Base-by-base conservation (phyloP, 1,140 invertebrate species). In the Drosophila watanabei region DNA sequence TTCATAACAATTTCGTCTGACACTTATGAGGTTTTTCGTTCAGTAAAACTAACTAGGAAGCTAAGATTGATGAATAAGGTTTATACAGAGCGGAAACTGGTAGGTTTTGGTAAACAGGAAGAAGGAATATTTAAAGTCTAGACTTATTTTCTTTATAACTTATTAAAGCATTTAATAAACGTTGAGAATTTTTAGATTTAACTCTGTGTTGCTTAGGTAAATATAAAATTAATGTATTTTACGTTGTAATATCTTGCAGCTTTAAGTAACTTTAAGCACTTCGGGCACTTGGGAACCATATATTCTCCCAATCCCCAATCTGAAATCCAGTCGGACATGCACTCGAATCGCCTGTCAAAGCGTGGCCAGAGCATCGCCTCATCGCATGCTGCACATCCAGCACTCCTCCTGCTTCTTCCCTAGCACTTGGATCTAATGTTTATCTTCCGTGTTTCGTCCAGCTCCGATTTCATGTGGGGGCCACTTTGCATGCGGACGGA, bases 391-490 rank as follows among this genome's bases (percentile, higher is more conserved):
- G 54, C 59, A 82, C 49, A 32, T 18, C 54, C 62, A 57, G 24
- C 30, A 18, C 35, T 14, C n/a, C 24, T 37, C 28, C 61, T 45
- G 4, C 56, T 56, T 6, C 8, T 18, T 35, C 54, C 24, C 24
- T 24, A 35, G 20, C 70, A 51, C 69, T 79, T 62, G 68, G 61
- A 80, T 89, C 85, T 79, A 89, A 79, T 90, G 86, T 79, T 85
- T 82, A 82, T 90, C 79, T 85, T 75, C 86, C 86, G 86, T 90
- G 86, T 89, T 84, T 70, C n/a, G 60, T 59, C 35, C 61, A 59
- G 60, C 71, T 90, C 86, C 57, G 58, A 80, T 88, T 89, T 72
- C 85, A 83, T 45, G 60, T 56, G 57, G 52, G 54, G 72, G 54
- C 62, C 52, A 65, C 57, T 78, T 73, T 73, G 52, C 68, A 49